Conservation (phyloP, 1,140 invertebrate genomes). For the Pseudomyrmex cubaensis region DNA sequence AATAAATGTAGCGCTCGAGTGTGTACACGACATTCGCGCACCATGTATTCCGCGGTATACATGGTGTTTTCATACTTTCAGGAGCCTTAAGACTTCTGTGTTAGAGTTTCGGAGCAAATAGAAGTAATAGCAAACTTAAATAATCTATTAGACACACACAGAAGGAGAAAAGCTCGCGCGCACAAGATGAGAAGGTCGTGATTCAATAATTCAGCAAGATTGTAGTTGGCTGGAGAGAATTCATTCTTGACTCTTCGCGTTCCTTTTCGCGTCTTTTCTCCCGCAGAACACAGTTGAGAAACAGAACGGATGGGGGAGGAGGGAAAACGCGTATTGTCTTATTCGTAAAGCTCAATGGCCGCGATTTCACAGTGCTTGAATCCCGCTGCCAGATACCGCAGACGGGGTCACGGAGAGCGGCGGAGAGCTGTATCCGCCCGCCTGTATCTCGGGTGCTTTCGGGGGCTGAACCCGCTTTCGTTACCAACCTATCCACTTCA, state of each 20-base stretch:
- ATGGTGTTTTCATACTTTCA: no score
- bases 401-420: constrained; percentile 37
- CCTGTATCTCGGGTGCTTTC: constrained; percentile 30
- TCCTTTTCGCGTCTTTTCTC: background rate
- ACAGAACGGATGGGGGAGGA: background rate
- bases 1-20: constrained; percentile 14
- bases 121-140: no score
- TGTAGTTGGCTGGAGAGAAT: background rate
- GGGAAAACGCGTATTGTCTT: background rate
- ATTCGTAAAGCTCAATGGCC: background rate
- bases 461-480: constrained; percentile 46
- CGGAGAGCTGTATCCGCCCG: background rate
- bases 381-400: constrained; percentile 66
- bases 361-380: constrained; percentile 55
- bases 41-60: no score
- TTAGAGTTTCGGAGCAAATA: no score
- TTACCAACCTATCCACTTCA: constrained; percentile 56
- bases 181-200: background rate
- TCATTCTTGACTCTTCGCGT: background rate
- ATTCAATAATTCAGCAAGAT: constrained; percentile 45
- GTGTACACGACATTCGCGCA: background rate
- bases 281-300: background rate
- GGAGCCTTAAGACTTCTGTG: no score
- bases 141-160: no score
- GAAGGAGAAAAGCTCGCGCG: background rate